Conservation (phyloP, 2,113 vertebrate species). For the Archilochus colubris region DNA sequence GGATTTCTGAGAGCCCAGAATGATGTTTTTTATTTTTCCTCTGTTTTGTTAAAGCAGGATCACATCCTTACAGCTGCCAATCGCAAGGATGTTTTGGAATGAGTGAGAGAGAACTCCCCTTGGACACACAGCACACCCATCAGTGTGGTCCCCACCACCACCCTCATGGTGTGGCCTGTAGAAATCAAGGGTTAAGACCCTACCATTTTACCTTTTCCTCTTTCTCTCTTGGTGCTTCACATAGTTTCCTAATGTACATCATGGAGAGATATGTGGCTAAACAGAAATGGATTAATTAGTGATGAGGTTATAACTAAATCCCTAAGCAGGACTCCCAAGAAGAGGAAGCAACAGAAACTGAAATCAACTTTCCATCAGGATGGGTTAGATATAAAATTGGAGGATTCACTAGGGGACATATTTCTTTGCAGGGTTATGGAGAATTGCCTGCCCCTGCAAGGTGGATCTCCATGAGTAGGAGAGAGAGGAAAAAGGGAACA, state of each 20-base stretch:
- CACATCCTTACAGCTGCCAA: background rate
- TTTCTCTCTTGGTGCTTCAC: slow-evolving; percentile 57
- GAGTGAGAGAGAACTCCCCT: accelerated
- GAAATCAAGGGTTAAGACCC: slow-evolving; percentile 12
- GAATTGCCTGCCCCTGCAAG: background rate
- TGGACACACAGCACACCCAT: background rate
- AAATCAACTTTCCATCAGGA: background rate
- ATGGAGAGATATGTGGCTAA: slow-evolving; percentile 66
- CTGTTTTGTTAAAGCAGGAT: background rate
- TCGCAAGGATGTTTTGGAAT: background rate
- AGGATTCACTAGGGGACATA: background rate
- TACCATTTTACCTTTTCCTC: slow-evolving; percentile 62
- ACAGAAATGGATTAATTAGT: slow-evolving; percentile 68
- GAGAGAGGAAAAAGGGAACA: background rate
- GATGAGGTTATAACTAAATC: slow-evolving; percentile 28
- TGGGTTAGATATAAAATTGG: background rate
- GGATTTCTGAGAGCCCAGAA: background rate
- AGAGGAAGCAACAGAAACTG: background rate
- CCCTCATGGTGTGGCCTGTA: slow-evolving; percentile 44
- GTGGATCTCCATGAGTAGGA: background rate
- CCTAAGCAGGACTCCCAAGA: slow-evolving; percentile 29
- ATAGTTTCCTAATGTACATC: slow-evolving; percentile 67
- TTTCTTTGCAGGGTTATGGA: background rate
- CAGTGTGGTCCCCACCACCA: slow-evolving; percentile 52
- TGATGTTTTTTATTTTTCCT: background rate